Evolutionary conservation across 2,888 invertebrate genomes (phyloP), one percentile per base, ranked within the genome.

Genomic region (Microctonus brassicae): DNA sequence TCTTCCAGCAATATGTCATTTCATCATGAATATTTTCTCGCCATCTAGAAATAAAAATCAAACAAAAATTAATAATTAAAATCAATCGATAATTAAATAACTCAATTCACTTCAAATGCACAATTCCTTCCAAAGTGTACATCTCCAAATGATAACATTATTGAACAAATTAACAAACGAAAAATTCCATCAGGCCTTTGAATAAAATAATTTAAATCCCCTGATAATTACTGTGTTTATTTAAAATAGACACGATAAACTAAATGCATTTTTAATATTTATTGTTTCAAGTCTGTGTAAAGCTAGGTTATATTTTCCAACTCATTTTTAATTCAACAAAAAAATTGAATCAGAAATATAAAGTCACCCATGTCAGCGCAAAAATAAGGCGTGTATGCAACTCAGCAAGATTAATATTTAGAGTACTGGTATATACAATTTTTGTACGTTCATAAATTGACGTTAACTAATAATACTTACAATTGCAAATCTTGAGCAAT

Each of bases 51-150:
- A 57, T 42, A 55, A 7, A 53, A 26, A n/a, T n/a, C 17, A 22
- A 57, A 39, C 36, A 29, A 58, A 70, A 34, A 2, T 13, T 9
- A 34, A 7, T 20, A 13, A 13, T 24, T 17, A 29, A 1, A 64
- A 24, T 29, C 29, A 5, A 39, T 67, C 34, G 1, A 42, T 6
- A 60, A 17, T 29, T 7, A 42, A 24, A n/a, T 11, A n/a, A 80
- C 82, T 33, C 77, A 47, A 36, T 81, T 81, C 57, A 83, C 81
- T 62, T 36, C 22, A 80, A 88, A 89, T 6, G 86, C 89, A 42
- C 86, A 83, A 72, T 86, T 87, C n/a, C 75, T 84, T 84, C 80
- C 87, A 88, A 11, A 88, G 78, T 0, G 85, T 82, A 24, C 89
- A 84, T 78, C 86, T 87, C 69, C 86, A 86, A 33, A 87, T 75